Conservation (phyloP, 2,113 vertebrate genomes). For the Hymenochirus boettgeri region DNA sequence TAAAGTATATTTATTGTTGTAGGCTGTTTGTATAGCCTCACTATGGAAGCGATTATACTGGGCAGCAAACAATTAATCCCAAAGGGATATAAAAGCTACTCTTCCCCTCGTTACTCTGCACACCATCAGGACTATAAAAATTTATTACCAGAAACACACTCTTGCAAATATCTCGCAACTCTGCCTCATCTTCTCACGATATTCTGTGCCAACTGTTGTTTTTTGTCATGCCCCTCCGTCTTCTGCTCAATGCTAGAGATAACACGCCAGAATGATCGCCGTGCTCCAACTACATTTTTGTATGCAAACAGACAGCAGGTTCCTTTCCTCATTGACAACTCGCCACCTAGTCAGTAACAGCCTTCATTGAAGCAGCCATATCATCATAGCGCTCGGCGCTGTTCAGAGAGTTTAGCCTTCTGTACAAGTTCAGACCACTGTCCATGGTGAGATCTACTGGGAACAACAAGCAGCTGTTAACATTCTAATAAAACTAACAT, state of each 20-base stretch:
- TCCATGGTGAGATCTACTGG: slow-evolving; percentile 79
- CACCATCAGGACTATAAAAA: neutral
- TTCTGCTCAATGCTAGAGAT: slow-evolving; percentile 97
- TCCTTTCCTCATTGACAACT: slow-evolving; percentile 96
- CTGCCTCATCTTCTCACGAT: slow-evolving; percentile 91
- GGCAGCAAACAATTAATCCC: no score
- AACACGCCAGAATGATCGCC: slow-evolving; percentile 92
- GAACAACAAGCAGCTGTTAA: no score
- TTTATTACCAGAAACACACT: slow-evolving; percentile 88
- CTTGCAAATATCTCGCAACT: slow-evolving; percentile 94
- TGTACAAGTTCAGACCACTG: slow-evolving; percentile 93
- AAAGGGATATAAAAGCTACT: neutral
- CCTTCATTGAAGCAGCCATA: slow-evolving; percentile 96
- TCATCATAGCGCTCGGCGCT: slow-evolving; percentile 97
- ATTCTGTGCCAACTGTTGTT: slow-evolving; percentile 92
- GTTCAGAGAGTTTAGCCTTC: slow-evolving; percentile 95
- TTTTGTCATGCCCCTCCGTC: slow-evolving; percentile 91
- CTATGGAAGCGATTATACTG: no score
- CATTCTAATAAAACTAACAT: no score
- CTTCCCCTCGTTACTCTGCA: neutral
- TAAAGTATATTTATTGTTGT: no score
- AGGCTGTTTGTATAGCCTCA: no score
- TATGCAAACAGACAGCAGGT: slow-evolving; percentile 95
- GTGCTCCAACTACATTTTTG: slow-evolving; percentile 96
- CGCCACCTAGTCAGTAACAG: slow-evolving; percentile 89